Percentiles rank a stretch among this genome's conserved stretches.
Evolutionary conservation across 1,140 invertebrate genomes (phyloP).

Genomic region (Plectus sambesii): DNA sequence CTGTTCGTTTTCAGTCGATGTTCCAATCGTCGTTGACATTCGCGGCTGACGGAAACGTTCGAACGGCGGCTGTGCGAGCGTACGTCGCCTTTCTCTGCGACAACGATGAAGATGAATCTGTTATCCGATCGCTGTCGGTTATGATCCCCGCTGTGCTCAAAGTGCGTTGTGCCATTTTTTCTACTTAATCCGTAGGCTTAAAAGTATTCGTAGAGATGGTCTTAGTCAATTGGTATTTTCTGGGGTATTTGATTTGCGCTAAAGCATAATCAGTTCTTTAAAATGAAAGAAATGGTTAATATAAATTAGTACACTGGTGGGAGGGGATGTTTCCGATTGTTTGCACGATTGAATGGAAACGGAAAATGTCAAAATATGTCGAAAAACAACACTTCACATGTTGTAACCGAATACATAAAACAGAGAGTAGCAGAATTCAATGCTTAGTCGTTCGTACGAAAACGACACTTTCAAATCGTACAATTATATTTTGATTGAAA

Average conservation of each 20-base stretch:
- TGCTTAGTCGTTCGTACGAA: slow-evolving; percentile 3
- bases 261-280: no score
- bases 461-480: background rate
- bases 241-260: no score
- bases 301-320: no score
- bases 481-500: slow-evolving; percentile 5
- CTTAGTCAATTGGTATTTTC: no score
- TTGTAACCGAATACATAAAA: slow-evolving; percentile 7
- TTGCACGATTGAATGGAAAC: no score
- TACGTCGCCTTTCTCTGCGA: slow-evolving; percentile 71
- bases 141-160: slow-evolving; percentile 64
- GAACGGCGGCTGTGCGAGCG: slow-evolving; percentile 51
- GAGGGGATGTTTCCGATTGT: no score
- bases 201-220: slow-evolving; percentile 1
- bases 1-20: slow-evolving; percentile 14
- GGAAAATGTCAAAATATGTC: no score
- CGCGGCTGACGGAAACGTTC: slow-evolving; percentile 20
- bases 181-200: slow-evolving; percentile 2
- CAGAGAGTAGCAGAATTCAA: slow-evolving; percentile 12
- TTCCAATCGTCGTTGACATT: slow-evolving; percentile 28
- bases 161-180: slow-evolving; percentile 46
- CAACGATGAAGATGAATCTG: slow-evolving; percentile 73
- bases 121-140: slow-evolving; percentile 76
- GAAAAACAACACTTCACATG: no score
- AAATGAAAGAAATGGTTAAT: no score